These are phyloP conservation scores for Elgaria multicarinata DNA, from an alignment of 2,113 vertebrate genomes.

Conservation along the genomic window DNA sequence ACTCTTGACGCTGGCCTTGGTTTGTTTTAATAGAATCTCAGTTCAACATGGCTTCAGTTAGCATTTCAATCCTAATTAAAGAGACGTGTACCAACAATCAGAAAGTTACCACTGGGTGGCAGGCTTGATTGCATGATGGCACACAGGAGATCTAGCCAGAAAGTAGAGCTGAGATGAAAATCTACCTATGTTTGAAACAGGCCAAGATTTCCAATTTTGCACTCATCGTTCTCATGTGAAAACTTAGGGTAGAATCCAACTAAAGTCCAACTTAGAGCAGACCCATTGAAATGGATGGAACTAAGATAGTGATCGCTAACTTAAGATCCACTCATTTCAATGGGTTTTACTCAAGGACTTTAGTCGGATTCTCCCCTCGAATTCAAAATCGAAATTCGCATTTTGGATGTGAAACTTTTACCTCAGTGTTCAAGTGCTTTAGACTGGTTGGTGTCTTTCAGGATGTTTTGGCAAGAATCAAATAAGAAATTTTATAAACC, in stretches of 20 bases:
- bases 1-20: too few relatives aligned
- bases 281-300: too few relatives aligned
- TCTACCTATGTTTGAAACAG: not conserved
- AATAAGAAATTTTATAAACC: not conserved
- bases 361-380: too few relatives aligned
- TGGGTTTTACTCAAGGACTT: too few relatives aligned
- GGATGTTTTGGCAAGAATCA: not conserved
- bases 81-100: not conserved
- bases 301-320: too few relatives aligned
- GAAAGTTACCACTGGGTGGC: not conserved
- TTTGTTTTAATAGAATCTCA: not conserved
- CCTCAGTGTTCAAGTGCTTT: not conserved
- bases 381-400: not conserved
- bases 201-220: not conserved
- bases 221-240: not conserved
- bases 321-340: too few relatives aligned
- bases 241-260: not conserved
- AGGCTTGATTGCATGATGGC: not conserved
- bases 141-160: not conserved
- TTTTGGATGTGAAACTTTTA: not conserved
- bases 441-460: not conserved
- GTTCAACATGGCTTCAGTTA: not conserved
- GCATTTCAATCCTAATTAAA: not conserved
- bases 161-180: not conserved
- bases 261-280: too few relatives aligned